Evolutionary conservation across 1,140 invertebrate genomes (phyloP), one percentile per base, ranked within the genome.

Genomic region (Leucophenga varia): DNA sequence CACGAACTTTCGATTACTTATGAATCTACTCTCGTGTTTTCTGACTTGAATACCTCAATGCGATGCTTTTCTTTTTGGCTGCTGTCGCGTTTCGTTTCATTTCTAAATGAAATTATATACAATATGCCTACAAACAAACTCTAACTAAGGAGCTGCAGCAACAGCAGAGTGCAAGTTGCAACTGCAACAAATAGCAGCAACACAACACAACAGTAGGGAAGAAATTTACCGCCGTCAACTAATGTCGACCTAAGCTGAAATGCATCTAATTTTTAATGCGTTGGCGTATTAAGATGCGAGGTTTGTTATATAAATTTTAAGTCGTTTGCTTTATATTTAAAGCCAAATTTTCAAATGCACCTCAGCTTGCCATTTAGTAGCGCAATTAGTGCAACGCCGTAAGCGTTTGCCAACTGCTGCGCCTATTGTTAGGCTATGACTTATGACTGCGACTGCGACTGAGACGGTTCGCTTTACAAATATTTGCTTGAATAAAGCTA

Each of bases 51-150:
- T n/a, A n/a, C n/a, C n/a, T n/a, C n/a, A n/a, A n/a, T n/a, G n/a
- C n/a, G n/a, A n/a, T n/a, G 12, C 6, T 35, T 6, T 35, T 35
- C 4, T 13, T 35, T 6, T 13, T 35, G 32, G n/a, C 32, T 12
- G 12, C 32, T n/a, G 32, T 35, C n/a, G 16, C 12, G 4, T 13
- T 65, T 57, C 61, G 49, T 65, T 65, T 65, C n/a, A n/a, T n/a
- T n/a, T n/a, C n/a, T n/a, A n/a, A 67, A 65, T 65, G 61, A 65
- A 65, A 65, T 67, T 65, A n/a, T n/a, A n/a, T n/a, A 65, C 63
- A 65, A 65, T 61, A 59, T 25, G 55, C 58, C 43, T 18, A 50
- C 57, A 50, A 37, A 31, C 46, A 46, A n/a, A 10, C 35, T 17
- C 7, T 8, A 37, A 7, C 35, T 17, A 17, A 7, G 35, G 13